Percentiles rank a stretch among this genome's conserved stretches.
Conservation (phyloP, 2,888 invertebrate genomes). For the Macrophya alboannulata region DNA sequence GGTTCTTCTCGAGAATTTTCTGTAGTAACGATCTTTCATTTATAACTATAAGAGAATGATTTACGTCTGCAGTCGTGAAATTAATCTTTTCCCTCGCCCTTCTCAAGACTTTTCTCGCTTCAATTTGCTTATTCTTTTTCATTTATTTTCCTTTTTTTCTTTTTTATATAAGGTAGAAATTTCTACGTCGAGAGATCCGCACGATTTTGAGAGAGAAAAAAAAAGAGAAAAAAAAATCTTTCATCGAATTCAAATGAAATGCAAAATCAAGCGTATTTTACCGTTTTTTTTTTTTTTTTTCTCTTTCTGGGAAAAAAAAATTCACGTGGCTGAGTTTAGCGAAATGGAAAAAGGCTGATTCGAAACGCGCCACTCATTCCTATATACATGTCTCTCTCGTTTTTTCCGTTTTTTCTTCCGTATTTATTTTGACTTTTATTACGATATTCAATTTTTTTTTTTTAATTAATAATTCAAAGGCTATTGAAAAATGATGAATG, state of each 20-base stretch:
- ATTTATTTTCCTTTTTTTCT: too few relatives aligned
- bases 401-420: background rate
- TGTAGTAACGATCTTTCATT: background rate
- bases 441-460: background rate
- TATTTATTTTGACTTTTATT: background rate
- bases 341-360: background rate
- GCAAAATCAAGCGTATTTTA: background rate
- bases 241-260: slow-evolving; percentile 18
- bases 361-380: background rate
- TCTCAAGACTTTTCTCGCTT: too few relatives aligned
- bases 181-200: background rate
- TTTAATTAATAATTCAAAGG: background rate
- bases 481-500: background rate
- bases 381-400: background rate
- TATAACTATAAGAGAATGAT: background rate
- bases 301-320: background rate
- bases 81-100: background rate
- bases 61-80: background rate
- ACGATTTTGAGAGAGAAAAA: background rate
- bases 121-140: too few relatives aligned
- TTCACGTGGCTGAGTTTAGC: background rate
- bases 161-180: background rate
- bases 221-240: background rate
- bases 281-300: background rate
- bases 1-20: background rate